A percentile compares a stretch with the other conserved stretches of the same genome.
phyloP scores from a whole-genome alignment of 2,888 invertebrate species.

The Fragum fragum region DNA sequence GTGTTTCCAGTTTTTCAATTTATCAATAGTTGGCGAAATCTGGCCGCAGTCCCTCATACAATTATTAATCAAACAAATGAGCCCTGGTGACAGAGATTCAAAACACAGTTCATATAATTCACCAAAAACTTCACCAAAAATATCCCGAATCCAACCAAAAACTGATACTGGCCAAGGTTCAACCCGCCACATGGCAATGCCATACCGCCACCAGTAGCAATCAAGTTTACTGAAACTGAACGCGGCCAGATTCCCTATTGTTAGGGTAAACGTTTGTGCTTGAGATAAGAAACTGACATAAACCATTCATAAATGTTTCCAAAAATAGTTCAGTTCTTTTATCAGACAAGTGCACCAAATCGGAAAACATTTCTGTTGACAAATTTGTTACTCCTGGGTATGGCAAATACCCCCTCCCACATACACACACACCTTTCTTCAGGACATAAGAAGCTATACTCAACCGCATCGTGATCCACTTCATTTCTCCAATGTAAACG shows the following conservation, averaged over 20 bases:
- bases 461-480: neutral
- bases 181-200: slow-evolving; percentile 11
- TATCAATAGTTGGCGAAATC: too few species aligned
- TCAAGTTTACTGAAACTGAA: neutral
- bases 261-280: neutral
- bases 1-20: too few species aligned
- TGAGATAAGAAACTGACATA: neutral
- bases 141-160: neutral
- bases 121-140: too few species aligned
- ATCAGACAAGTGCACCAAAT: neutral
- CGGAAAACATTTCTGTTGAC: neutral
- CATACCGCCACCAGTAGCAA: slow-evolving; percentile 10
- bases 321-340: neutral
- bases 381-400: neutral
- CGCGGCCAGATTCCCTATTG: neutral
- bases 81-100: too few species aligned
- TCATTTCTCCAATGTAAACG: neutral
- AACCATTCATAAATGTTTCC: neutral
- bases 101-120: too few species aligned
- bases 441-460: neutral
- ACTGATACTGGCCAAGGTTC: slow-evolving; percentile 4
- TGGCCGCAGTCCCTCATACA: too few species aligned
- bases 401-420: neutral
- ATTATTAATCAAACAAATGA: too few species aligned
- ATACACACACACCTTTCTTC: slow-evolving; percentile 1